Evolutionary conservation across 2,113 vertebrate species (phyloP), one percentile per base, ranked within the genome.

Genomic region (Odocoileus hemionus): DNA sequence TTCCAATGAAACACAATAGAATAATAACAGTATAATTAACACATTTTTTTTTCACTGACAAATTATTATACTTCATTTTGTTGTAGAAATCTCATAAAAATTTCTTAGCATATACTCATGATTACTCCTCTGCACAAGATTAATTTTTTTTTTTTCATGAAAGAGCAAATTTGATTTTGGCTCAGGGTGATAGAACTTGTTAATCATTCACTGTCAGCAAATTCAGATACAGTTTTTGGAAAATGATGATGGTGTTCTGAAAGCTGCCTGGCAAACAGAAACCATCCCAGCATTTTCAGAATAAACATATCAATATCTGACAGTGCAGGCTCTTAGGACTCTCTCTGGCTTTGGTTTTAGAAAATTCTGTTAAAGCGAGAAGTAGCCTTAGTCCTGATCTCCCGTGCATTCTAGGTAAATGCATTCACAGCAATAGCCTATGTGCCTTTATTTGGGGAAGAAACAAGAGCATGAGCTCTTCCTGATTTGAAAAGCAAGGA

Each of bases 141-240:
- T 19, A 26, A 14, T 15, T 33, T 58, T 28, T 64, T 58, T 28
- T 64, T 91, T 93, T 97, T 76, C 26, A 84, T 30, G 14, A 88
- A 91, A 92, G 7, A 39, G 4, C 55, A 89, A 60, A 61, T 52
- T 96, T 94, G 91, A 91, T 97, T 97, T 95, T 86, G 28, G 33
- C 55, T 45, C 8, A 74, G 36, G 17, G 25, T 4, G 7, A 78
- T 70, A 83, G 25, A 55, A 80, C 3, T 96, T 95, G n/a, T 13
- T 96, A 94, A 79, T 96, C 6, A 7, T 82, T 97, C 52, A 84
- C 23, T 96, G 28, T 97, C 64, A 94, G 80, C 58, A 16, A 95
- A 84, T 86, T 91, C 86, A 96, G 33, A 50, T 64, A 79, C 2
- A 79, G 43, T 88, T 96, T 87, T 85, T 52, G 47, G 39, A 89